Conservation (phyloP, 2,113 vertebrate genomes). For the Equus przewalskii region DNA sequence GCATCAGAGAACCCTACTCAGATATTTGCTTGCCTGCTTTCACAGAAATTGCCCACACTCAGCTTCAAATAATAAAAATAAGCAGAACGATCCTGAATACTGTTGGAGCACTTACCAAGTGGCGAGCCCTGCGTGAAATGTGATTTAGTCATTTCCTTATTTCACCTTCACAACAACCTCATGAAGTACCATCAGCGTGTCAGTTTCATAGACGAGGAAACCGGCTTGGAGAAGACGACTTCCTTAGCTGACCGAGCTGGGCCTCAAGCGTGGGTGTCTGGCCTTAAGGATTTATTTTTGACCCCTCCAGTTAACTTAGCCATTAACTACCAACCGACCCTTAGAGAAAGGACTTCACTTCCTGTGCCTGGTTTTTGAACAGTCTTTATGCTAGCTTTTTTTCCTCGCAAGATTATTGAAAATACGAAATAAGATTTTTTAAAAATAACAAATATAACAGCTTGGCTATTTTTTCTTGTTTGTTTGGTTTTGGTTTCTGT, state of each 20-base stretch:
- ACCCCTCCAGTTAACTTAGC: neutral
- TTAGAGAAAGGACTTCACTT: neutral
- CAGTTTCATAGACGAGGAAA: neutral
- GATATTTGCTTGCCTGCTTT: neutral
- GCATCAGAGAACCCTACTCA: neutral
- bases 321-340: neutral
- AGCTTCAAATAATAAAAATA: neutral
- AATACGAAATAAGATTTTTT: neutral
- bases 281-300: neutral
- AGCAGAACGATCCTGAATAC: neutral
- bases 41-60: neutral
- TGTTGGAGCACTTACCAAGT: neutral
- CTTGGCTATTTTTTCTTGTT: neutral
- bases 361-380: constrained; percentile 12
- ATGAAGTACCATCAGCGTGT: neutral
- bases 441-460: neutral
- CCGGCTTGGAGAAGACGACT: neutral
- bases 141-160: neutral
- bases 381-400: neutral
- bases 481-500: neutral
- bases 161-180: neutral
- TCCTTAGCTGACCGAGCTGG: no score
- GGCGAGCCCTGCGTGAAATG: neutral
- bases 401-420: neutral
- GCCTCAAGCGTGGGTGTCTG: neutral